These are phyloP conservation scores for Nephrocerus scutellatus DNA, from an alignment of 2,888 invertebrate species.

Conservation along the genomic window DNA sequence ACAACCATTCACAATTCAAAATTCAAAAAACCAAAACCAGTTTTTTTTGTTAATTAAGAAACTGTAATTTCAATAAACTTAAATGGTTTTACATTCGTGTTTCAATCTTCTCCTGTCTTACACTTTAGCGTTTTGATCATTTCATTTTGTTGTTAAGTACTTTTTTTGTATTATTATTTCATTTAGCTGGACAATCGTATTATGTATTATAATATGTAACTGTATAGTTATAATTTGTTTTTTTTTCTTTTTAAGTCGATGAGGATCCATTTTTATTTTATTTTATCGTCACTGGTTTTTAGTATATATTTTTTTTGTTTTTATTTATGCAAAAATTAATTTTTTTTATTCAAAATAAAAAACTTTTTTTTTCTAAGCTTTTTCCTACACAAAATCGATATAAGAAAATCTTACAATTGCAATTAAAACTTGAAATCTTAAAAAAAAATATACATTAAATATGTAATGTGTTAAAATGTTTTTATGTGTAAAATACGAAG, in stretches of 20 bases:
- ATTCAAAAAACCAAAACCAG: too few species aligned
- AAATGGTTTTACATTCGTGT: conserved; percentile 43
- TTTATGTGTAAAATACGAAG: too few species aligned
- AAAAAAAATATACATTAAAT: too few species aligned
- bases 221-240: conserved; percentile 12
- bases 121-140: conserved; percentile 28
- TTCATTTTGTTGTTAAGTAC: conserved; percentile 25
- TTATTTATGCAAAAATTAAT: conserved; percentile 20
- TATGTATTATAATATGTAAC: conserved; percentile 19
- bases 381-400: too few species aligned
- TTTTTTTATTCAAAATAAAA: too few species aligned
- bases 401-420: too few species aligned
- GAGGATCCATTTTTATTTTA: conserved; percentile 17
- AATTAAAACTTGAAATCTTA: too few species aligned
- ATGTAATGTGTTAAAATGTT: too few species aligned
- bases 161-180: conserved; percentile 21
- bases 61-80: conserved; percentile 50
- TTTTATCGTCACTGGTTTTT: conserved; percentile 3
- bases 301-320: conserved; percentile 1
- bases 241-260: conserved; percentile 20
- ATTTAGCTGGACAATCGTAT: conserved; percentile 16
- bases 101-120: conserved; percentile 40
- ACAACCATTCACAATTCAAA: too few species aligned
- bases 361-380: too few species aligned
- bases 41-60: conserved; percentile 48